Percentiles rank a stretch among this genome's conserved stretches.
phyloP scores from a whole-genome alignment of 2,113 vertebrate species.

The Hippolais icterina region DNA sequence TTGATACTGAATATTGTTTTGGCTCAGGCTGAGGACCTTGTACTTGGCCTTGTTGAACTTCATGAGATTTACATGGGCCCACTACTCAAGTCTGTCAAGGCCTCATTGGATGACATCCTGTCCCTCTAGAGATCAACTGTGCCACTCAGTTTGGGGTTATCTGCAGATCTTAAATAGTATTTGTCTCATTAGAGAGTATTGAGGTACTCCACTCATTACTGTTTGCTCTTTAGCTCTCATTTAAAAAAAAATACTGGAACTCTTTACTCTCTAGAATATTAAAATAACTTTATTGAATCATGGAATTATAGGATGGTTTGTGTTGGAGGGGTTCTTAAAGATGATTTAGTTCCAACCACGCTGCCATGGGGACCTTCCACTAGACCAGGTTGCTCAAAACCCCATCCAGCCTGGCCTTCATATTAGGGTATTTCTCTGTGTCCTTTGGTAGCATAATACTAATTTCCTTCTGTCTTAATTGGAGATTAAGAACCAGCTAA shows the following conservation, averaged over 20 bases:
- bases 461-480: neutral
- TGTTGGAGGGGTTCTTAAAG: neutral
- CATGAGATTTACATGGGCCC: neutral
- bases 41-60: neutral
- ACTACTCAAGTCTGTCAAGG: neutral
- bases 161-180: neutral
- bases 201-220: neutral
- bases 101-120: neutral
- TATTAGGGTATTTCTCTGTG: neutral
- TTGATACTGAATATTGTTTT: neutral
- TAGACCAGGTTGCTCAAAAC: neutral
- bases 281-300: neutral
- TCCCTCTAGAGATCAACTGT: neutral
- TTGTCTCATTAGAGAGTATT: neutral
- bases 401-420: neutral
- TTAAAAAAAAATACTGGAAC: neutral
- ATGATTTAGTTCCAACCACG: rapidly evolving
- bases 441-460: neutral
- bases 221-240: neutral
- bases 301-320: neutral
- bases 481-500: neutral
- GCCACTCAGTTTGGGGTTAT: neutral
- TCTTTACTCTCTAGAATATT: neutral
- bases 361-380: neutral
- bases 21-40: neutral